A percentile compares a stretch with the other conserved stretches of the same genome.
phyloP scores from a whole-genome alignment of 2,113 vertebrate genomes.

The Bufo bufo region DNA sequence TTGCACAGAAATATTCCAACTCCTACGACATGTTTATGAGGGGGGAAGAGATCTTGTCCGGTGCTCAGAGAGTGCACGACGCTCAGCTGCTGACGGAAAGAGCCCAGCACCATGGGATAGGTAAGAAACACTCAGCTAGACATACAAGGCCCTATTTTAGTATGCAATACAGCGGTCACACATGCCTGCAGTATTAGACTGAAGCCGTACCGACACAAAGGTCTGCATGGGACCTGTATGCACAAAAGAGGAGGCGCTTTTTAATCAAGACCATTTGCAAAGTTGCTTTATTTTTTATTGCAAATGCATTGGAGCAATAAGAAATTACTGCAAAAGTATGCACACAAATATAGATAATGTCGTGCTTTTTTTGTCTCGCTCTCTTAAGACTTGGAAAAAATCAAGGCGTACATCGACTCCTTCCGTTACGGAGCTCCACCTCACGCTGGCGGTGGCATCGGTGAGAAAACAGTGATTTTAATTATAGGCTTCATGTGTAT shows the following conservation, averaged over 20 bases:
- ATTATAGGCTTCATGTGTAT: not conserved
- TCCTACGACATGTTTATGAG: constrained; percentile 99
- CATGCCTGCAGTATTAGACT: too few relatives aligned
- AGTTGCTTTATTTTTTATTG: not conserved
- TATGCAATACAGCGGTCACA: not conserved
- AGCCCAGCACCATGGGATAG: constrained; percentile 89
- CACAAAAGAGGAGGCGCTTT: not conserved
- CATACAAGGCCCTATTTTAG: not conserved
- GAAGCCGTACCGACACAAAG: too few relatives aligned
- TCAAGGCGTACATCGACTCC: constrained; percentile 96
- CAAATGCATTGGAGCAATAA: not conserved
- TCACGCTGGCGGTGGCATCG: constrained; percentile 96
- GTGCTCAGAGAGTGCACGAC: constrained; percentile 95
- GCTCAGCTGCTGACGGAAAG: constrained; percentile 91
- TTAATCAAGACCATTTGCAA: not conserved
- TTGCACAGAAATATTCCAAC: constrained; percentile 91
- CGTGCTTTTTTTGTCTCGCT: not conserved
- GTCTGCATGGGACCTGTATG: not conserved
- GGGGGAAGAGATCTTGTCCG: constrained; percentile 97
- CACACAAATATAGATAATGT: not conserved
- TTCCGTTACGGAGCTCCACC: constrained; percentile 96
- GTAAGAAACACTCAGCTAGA: constrained; percentile 68
- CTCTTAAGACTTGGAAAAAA: constrained; percentile 93
- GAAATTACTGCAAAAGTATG: not conserved
- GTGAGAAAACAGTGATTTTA: constrained; percentile 67